Percentiles rank a stretch among this genome's conserved stretches.
Conservation (phyloP, 2,113 vertebrate genomes). For the Sphaerodactylus townsendi region DNA sequence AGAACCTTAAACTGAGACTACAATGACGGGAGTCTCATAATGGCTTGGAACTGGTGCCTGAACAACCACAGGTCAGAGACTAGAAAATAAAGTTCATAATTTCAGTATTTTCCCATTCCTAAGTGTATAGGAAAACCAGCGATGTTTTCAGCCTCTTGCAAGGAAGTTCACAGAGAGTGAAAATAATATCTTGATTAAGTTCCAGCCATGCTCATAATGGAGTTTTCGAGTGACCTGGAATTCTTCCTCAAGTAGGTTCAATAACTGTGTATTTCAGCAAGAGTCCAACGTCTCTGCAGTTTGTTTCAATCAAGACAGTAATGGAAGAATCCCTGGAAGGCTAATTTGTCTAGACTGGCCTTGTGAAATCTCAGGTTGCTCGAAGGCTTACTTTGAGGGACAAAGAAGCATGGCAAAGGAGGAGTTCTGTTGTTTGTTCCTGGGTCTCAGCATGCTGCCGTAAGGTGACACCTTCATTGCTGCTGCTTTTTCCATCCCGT, state of each 20-base stretch:
- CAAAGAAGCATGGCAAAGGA: background rate
- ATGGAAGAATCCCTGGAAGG: background rate
- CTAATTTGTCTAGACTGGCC: background rate
- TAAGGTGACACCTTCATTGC: background rate
- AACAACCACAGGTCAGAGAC: background rate
- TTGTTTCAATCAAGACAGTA: background rate
- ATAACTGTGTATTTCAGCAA: background rate
- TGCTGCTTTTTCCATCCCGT: background rate
- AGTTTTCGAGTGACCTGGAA: background rate
- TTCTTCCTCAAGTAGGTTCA: background rate
- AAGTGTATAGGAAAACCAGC: background rate
- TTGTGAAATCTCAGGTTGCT: background rate
- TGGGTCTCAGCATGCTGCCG: background rate
- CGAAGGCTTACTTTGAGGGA: background rate
- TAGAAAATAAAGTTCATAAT: slow-evolving; percentile 12
- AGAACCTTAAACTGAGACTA: background rate
- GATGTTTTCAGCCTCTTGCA: background rate
- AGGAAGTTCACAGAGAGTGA: background rate
- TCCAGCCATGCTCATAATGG: background rate
- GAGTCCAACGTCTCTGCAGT: background rate
- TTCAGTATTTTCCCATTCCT: slow-evolving; percentile 56
- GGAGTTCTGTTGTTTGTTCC: background rate
- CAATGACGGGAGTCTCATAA: background rate
- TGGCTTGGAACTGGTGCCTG: background rate
- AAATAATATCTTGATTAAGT: background rate